Base-by-base conservation (phyloP, 2,888 invertebrate species). In the Colletes collaris region DNA sequence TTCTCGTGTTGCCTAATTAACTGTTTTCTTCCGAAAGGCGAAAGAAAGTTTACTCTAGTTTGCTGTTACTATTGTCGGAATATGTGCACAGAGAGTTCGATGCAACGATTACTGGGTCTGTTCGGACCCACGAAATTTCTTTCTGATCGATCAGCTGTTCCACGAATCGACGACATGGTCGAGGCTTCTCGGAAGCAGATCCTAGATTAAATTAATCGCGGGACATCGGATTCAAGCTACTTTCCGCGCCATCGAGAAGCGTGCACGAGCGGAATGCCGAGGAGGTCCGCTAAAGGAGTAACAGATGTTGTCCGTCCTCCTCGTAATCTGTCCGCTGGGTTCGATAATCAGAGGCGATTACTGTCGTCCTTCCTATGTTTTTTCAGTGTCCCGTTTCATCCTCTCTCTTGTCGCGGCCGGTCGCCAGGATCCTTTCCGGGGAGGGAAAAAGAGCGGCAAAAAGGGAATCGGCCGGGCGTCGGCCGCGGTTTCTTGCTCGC, bases 291-390 rank as follows among this genome's bases (percentile, higher is more conserved):
- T 56, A 19, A 52, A 67, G 27, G 53, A 37, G 55, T 55, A 63
- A 63, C 63, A 63, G 63, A 53, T 67, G n/a, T 35, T 44, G 37
- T 7, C 13, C 58, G 44, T 67, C 66, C 74, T 72, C 65, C 66
- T 78, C 66, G 79, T 69, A 79, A 81, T 73, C 79, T 82, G 86
- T 78, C 74, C 35, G 80, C 80, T 86, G 79, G 83, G 84, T 87
- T 84, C 80, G 85, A 86, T 87, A 84, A 90, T 90, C 90, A 87
- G 87, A 80, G 82, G 49, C 88, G 87, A 90, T 90, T 89, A 90
- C 89, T 86, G 87, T 89, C 88, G 84, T 85, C 84, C 85, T 88
- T 81, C 65, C 76, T 78, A 70, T 67, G 76, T 85, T 81, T 76
- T 40, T 81, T 79, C 81, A 83, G 53, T 81, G 62, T 79, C 67